Evolutionary conservation across 2,113 vertebrate species (phyloP).

Genomic region (Phyllostomus discolor): DNA sequence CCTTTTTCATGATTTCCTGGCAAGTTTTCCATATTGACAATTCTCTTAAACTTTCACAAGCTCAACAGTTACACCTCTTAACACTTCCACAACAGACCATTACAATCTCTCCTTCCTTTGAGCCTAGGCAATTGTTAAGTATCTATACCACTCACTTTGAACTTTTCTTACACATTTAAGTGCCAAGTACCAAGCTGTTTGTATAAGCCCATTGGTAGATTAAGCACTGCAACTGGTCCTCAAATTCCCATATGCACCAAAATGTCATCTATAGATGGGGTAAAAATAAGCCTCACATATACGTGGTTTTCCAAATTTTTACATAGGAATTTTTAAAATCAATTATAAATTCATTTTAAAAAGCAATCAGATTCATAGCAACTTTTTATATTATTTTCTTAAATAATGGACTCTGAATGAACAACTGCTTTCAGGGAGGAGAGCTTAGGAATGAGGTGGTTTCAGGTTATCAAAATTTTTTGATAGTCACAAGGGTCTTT

Average conservation of each 20-base stretch:
- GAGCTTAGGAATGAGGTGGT: background rate
- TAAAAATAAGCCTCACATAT: background rate
- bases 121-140: background rate
- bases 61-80: background rate
- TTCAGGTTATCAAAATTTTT: background rate
- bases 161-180: background rate
- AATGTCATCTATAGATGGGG: background rate
- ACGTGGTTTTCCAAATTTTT: background rate
- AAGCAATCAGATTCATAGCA: background rate
- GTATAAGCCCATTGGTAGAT: background rate
- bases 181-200: background rate
- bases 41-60: background rate
- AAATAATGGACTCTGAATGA: background rate
- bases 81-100: background rate
- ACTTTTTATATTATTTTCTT: background rate
- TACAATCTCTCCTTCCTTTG: background rate
- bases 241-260: background rate
- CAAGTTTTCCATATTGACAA: background rate
- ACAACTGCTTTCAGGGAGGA: background rate
- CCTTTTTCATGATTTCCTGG: background rate
- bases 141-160: background rate
- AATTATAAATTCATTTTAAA: background rate
- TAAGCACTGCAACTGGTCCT: background rate
- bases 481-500: background rate
- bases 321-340: background rate